A percentile compares a stretch with the other conserved stretches of the same genome.
Evolutionary conservation across 2,797 vertebrate species (phyloP).

Genomic region (Sphenodon punctatus): DNA sequence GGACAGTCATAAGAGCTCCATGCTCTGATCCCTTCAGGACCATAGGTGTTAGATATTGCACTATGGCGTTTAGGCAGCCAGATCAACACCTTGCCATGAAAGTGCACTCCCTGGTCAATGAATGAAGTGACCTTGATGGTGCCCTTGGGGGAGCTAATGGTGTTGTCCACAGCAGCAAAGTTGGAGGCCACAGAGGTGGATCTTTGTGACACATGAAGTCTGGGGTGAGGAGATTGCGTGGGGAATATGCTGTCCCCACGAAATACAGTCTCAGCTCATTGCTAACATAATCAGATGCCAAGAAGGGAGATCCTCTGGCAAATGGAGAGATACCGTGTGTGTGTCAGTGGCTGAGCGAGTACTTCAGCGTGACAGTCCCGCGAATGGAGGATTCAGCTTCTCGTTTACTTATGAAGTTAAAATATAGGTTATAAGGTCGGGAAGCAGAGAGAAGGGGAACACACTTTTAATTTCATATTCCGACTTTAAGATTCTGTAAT

Average conservation of each 20-base stretch:
- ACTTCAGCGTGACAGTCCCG: not conserved
- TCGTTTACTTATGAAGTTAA: not conserved
- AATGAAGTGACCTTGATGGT: not conserved
- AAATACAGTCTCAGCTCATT: rapidly evolving
- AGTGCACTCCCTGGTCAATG: not conserved
- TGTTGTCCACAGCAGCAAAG: no score
- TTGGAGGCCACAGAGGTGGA: no score
- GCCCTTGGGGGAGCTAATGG: not conserved
- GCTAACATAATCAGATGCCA: rapidly evolving
- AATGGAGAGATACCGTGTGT: no score
- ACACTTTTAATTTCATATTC: not conserved
- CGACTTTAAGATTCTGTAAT: slow-evolving; percentile 19
- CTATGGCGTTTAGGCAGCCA: not conserved
- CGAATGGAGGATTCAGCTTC: not conserved
- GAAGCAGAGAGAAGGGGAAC: not conserved
- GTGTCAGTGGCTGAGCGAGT: not conserved
- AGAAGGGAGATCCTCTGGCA: rapidly evolving
- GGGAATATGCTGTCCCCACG: no score
- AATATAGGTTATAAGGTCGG: not conserved
- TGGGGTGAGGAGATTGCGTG: no score
- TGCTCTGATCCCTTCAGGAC: no score
- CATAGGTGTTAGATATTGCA: not conserved
- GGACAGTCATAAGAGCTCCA: no score
- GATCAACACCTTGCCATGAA: not conserved
- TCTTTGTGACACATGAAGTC: no score